Evolutionary conservation across 2,888 invertebrate genomes (phyloP).

Genomic region (Caenorhabditis sp.): DNA sequence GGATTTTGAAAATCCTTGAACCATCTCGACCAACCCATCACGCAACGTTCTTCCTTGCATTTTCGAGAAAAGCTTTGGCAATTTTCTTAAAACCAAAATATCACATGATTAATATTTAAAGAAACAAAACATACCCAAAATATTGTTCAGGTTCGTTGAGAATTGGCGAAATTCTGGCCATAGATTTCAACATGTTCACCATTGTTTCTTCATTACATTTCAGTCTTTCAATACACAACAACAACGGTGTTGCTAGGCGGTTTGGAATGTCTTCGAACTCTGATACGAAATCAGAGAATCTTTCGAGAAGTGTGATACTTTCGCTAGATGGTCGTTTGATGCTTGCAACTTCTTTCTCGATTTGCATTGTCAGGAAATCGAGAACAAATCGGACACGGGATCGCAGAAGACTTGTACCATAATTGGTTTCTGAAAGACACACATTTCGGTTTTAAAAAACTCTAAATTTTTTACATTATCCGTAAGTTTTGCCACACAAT

Average conservation of each 20-base stretch:
- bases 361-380: constrained; percentile 43
- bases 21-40: constrained; percentile 50
- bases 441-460: no score
- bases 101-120: no score
- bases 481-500: no score
- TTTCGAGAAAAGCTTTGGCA: constrained; percentile 51
- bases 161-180: constrained; percentile 44
- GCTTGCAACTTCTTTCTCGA: constrained; percentile 39
- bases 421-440: constrained; percentile 33
- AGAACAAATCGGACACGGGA: constrained; percentile 49
- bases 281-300: constrained; percentile 53
- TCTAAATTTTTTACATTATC: no score
- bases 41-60: constrained; percentile 51
- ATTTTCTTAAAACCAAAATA: constrained; percentile 31
- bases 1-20: constrained; percentile 36
- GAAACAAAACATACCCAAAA: constrained; percentile 19
- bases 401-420: constrained; percentile 53
- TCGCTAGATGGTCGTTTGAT: constrained; percentile 36
- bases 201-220: constrained; percentile 46
- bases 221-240: constrained; percentile 46
- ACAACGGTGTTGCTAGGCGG: constrained; percentile 51
- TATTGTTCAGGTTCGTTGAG: constrained; percentile 43
- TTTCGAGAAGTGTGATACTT: constrained; percentile 35
- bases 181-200: constrained; percentile 48
- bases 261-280: constrained; percentile 50